phyloP scores from a whole-genome alignment of 1,140 invertebrate species.

The Andricus grossulariae region DNA sequence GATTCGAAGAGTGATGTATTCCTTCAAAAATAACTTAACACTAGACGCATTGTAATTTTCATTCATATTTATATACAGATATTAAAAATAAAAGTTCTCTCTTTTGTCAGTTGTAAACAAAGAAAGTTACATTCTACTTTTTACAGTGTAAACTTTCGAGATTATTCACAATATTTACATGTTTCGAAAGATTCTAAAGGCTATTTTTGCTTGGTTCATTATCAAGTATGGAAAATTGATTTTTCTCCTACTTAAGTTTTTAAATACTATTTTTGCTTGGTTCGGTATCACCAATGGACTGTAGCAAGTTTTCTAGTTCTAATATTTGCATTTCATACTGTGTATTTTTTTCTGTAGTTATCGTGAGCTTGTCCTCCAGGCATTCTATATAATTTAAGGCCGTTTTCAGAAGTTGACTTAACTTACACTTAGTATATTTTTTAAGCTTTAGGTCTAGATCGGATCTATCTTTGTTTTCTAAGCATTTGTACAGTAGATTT shows the following conservation, averaged over 20 bases:
- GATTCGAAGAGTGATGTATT: too few relatives aligned
- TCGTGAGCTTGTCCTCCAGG: not conserved
- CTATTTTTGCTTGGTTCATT: too few relatives aligned
- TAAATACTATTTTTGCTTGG: not conserved
- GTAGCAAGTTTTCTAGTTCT: not conserved
- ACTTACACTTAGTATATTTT: not conserved
- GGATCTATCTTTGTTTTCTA: not conserved
- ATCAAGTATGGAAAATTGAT: not conserved
- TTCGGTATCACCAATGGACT: not conserved
- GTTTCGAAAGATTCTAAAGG: too few relatives aligned
- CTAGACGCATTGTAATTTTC: too few relatives aligned
- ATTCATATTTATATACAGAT: too few relatives aligned
- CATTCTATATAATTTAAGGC: constrained; percentile 7
- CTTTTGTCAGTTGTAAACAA: too few relatives aligned
- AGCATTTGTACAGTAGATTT: not conserved
- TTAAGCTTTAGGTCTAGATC: not conserved
- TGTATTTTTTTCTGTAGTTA: not conserved
- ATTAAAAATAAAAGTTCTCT: too few relatives aligned
- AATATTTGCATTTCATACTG: not conserved
- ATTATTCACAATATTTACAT: too few relatives aligned
- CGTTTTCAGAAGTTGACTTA: not conserved
- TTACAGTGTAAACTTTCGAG: too few relatives aligned
- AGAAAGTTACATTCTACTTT: too few relatives aligned
- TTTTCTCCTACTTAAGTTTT: not conserved
- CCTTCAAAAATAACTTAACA: too few relatives aligned